phyloP scores from a whole-genome alignment of 1,140 invertebrate species.

The Bombus turneri region DNA sequence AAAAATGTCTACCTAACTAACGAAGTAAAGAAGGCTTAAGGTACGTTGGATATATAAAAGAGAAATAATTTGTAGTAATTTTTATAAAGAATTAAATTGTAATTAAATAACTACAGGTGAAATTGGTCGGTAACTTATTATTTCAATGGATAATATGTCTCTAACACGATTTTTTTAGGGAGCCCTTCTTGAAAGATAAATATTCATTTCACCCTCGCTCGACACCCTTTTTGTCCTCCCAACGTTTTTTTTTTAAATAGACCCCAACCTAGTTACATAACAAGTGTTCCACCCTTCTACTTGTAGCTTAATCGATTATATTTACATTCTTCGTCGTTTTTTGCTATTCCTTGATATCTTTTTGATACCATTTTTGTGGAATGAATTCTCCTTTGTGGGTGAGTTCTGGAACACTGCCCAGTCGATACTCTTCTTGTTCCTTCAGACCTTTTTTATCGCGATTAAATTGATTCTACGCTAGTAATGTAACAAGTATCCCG shows the following conservation, averaged over 20 bases:
- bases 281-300: neutral
- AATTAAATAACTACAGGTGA: too few species aligned
- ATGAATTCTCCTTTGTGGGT: slow-evolving; percentile 5
- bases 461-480: slow-evolving; percentile 29
- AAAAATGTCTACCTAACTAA: too few species aligned
- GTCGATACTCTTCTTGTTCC: neutral
- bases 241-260: neutral
- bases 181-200: neutral
- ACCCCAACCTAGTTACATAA: slow-evolving; percentile 13
- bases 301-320: slow-evolving; percentile 18
- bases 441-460: neutral
- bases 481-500: neutral
- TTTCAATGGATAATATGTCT: neutral
- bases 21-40: too few species aligned
- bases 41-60: too few species aligned
- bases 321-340: slow-evolving; percentile 12
- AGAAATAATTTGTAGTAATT: too few species aligned
- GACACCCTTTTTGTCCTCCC: neutral
- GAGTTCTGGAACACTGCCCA: slow-evolving; percentile 17
- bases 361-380: slow-evolving; percentile 25
- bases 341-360: slow-evolving; percentile 17
- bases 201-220: slow-evolving; percentile 1
- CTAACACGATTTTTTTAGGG: neutral
- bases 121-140: neutral
- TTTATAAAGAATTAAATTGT: too few species aligned